Base-by-base conservation (phyloP, 2,888 invertebrate genomes). In the Cepaea hortensis region DNA sequence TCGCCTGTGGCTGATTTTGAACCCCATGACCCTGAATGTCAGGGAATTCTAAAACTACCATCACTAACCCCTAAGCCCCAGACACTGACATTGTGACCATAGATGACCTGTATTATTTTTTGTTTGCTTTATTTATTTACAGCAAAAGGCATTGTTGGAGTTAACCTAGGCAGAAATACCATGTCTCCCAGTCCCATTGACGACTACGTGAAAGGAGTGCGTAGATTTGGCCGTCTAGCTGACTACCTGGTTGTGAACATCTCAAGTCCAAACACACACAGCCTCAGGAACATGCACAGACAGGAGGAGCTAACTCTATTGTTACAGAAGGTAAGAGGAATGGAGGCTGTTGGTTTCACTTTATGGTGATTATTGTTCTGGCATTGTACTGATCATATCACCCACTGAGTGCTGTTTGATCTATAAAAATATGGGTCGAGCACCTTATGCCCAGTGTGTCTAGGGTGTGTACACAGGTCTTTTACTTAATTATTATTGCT, bases 91-190 rank as follows among this genome's bases (percentile, higher is more conserved):
- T 68, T 68, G 68, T 9, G 5, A 68, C 55, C 11, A 11, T 11
- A 35, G 55, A 1, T 55, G 6, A 55, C 55, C 55, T 68, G 6
- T 18, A n/a, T n/a, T 68, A 5, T 68, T 18, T 68, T 68, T 18
- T 15, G 15, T 15, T 68, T 23, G 75, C 75, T 75, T 35, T 35
- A 48, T n/a, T 20, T 48, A 55, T 85, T 83, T 88, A 50, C 87
- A 91, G 90, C 85, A 46, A 77, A 82, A 77, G 93, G 94, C 7
- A 95, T 98, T 9, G 92, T 99, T 85, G 99, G 99, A 11, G 96
- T 99, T 0, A 99, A 99, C 95, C 95, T 99, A 87, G 99, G 99
- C 0, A 98, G 98, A 95, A 99, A 99, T 95, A 99, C 98, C 95
- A 95, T 95, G 0, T 97, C 98, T 0, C 93, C 95, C 61, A 96